Evolutionary conservation across 1,140 invertebrate species (phyloP).

Genomic region (Drosophila subpulchrella): DNA sequence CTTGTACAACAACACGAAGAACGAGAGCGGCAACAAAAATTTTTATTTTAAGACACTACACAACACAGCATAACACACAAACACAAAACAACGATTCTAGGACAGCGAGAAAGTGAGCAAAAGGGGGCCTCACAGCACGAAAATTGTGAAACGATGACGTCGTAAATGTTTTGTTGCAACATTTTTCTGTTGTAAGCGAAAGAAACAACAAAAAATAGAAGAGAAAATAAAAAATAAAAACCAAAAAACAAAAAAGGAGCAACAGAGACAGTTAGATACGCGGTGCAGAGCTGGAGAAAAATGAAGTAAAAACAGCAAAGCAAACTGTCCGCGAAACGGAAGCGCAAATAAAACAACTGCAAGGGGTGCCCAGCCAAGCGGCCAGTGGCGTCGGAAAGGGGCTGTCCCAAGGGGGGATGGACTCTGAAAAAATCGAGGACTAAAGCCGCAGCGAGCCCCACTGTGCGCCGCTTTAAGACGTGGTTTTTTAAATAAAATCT

Average conservation of each 20-base stretch:
- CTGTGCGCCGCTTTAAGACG: background rate
- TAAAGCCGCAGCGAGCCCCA: constrained; percentile 19
- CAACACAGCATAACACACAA: constrained; percentile 39
- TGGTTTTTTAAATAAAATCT: background rate
- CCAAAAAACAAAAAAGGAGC: constrained; percentile 7
- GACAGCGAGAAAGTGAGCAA: constrained; percentile 3
- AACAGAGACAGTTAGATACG: constrained; percentile 12
- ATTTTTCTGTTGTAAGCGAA: constrained; percentile 44
- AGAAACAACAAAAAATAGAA: background rate
- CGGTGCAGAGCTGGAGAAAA: constrained; percentile 23
- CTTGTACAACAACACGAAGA: constrained; percentile 38
- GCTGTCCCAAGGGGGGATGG: background rate
- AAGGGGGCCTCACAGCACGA: constrained; percentile 46
- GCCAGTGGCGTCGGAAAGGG: constrained; percentile 6
- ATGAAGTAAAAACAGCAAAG: constrained; percentile 72
- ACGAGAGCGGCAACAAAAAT: constrained; percentile 51
- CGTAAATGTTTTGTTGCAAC: constrained; percentile 82
- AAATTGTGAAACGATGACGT: constrained; percentile 82
- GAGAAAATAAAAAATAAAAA: background rate
- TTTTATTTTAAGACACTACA: constrained; percentile 65
- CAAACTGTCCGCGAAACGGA: constrained; percentile 81
- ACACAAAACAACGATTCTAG: constrained; percentile 46
- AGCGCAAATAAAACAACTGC: constrained; percentile 77
- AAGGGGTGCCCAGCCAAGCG: constrained; percentile 48
- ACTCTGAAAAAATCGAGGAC: background rate